Conservation (phyloP, 2,113 vertebrate genomes). For the Hyaena hyaena region DNA sequence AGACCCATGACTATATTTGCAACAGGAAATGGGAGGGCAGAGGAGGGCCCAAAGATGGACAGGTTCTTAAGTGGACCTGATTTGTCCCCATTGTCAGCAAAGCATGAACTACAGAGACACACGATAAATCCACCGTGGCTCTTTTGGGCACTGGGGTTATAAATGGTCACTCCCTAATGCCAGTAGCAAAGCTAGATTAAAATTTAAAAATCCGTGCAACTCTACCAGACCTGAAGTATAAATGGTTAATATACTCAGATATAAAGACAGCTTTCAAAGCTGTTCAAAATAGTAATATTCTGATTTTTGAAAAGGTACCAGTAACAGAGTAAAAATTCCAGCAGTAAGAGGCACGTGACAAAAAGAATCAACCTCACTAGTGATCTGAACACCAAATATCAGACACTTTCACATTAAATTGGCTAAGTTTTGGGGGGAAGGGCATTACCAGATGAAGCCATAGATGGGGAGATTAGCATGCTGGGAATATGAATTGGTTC, state of each 20-base stretch:
- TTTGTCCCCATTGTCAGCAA: neutral
- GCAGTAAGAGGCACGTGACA: neutral
- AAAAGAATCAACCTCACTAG: neutral
- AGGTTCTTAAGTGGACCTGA: neutral
- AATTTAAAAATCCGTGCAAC: neutral
- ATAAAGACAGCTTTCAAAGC: neutral
- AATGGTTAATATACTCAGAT: neutral
- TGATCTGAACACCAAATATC: neutral
- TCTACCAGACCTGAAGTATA: neutral
- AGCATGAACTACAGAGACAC: neutral
- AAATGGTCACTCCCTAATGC: fast-evolving
- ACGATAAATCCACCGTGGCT: fast-evolving
- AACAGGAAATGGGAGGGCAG: neutral
- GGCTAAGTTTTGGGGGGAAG: neutral
- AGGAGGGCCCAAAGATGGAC: neutral
- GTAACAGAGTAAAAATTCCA: neutral
- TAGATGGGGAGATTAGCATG: too few relatives aligned
- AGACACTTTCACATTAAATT: neutral
- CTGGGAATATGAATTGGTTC: neutral
- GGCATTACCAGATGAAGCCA: neutral
- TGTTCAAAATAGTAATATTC: neutral
- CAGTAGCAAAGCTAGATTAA: neutral
- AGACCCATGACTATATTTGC: neutral
- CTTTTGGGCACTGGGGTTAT: neutral
- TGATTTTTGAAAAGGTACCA: neutral